Conservation (phyloP, 35 echinoderm and acorn worm genomes). For the Ptychodera flava region DNA sequence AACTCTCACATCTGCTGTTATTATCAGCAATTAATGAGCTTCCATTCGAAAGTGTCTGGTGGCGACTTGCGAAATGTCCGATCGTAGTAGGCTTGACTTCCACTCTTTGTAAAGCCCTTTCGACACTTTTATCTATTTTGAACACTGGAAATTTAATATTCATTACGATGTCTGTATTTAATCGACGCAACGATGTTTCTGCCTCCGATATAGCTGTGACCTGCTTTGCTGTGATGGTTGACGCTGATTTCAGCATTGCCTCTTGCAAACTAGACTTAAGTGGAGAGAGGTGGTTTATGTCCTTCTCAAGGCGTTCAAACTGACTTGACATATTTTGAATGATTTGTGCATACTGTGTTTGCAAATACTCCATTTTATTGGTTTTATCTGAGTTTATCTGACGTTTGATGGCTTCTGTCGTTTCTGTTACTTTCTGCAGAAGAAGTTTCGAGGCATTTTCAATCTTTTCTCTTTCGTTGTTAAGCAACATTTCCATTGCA, state of each 20-base stretch:
- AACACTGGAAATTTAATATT: background rate
- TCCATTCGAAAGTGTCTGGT: no score
- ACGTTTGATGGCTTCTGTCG: background rate
- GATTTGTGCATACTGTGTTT: background rate
- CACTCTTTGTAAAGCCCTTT: background rate
- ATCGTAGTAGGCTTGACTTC: no score
- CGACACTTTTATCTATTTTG: background rate
- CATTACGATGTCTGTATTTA: background rate
- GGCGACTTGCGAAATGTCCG: no score
- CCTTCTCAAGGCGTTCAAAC: background rate
- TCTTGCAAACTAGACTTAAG: background rate
- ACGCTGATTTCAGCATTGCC: background rate
- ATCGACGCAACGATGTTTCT: background rate
- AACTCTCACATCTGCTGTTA: no score
- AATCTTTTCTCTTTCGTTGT: background rate
- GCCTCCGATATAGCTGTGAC: background rate
- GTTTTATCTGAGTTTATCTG: background rate
- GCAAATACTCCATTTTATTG: background rate
- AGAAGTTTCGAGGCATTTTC: background rate
- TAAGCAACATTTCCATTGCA: background rate
- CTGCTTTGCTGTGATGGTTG: background rate
- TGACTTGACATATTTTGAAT: background rate
- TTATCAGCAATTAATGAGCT: no score
- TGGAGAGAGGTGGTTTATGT: background rate
- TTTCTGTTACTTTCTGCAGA: background rate